Conservation (phyloP, 2,113 vertebrate species). For the Strix uralensis region DNA sequence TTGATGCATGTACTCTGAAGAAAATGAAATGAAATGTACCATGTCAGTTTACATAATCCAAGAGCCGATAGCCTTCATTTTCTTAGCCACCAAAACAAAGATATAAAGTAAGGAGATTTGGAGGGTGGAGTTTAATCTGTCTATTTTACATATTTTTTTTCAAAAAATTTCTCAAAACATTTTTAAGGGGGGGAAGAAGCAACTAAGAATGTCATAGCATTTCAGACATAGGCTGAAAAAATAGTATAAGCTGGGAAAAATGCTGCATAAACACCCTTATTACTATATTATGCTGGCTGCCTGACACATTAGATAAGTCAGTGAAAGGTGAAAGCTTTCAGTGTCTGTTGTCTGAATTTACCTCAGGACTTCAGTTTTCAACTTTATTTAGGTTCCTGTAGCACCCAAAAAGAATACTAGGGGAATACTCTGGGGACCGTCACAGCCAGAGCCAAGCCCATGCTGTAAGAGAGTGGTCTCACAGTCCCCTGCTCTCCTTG, state of each 20-base stretch:
- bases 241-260: background rate
- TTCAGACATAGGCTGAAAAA: background rate
- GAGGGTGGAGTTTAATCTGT: background rate
- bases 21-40: slow-evolving; percentile 12
- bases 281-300: background rate
- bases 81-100: background rate
- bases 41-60: slow-evolving; percentile 40
- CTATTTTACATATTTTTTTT: background rate
- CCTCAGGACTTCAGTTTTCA: background rate
- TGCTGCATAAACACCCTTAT: background rate
- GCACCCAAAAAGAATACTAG: background rate
- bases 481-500: background rate
- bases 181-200: background rate
- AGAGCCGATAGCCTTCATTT: background rate
- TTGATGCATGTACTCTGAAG: background rate
- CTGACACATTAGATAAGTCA: background rate
- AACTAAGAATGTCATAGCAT: background rate
- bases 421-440: background rate
- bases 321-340: background rate
- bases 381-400: background rate
- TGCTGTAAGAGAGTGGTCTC: accelerated
- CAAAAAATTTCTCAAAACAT: background rate
- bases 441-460: background rate
- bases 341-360: background rate
- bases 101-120: background rate